These are phyloP conservation scores for Sphaeridia pumilis DNA, from an alignment of 2,888 invertebrate genomes.

Conservation along the genomic window DNA sequence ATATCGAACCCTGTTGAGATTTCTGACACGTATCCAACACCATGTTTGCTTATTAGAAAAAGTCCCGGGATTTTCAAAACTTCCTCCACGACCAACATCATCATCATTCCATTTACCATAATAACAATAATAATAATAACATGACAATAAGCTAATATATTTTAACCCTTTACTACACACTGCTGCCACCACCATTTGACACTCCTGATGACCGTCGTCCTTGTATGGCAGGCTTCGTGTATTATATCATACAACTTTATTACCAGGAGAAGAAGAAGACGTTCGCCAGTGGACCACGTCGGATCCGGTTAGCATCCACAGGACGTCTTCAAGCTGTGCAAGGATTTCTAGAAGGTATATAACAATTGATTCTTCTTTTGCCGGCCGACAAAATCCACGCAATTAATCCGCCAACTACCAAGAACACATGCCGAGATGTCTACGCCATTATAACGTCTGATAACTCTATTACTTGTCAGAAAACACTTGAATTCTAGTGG, in stretches of 20 bases:
- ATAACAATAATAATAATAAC: conserved; percentile 1
- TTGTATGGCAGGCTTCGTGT: background rate
- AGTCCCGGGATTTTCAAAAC: no score
- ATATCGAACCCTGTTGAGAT: conserved; percentile 1
- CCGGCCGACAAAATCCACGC: conserved; percentile 35
- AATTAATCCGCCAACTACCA: conserved; percentile 36
- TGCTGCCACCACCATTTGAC: no score
- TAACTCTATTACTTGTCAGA: conserved; percentile 36
- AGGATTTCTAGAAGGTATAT: conserved; percentile 19
- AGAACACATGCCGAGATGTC: conserved; percentile 34
- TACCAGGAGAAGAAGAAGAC: no score
- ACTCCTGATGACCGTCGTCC: background rate
- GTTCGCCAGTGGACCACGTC: background rate
- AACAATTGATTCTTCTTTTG: conserved; percentile 25
- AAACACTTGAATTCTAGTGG: no score
- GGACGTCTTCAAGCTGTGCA: conserved; percentile 8
- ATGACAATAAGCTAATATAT: conserved; percentile 3
- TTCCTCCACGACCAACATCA: background rate
- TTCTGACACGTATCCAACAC: conserved; percentile 2
- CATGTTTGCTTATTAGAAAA: background rate
- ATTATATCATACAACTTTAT: no score
- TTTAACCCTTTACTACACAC: no score
- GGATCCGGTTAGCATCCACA: conserved; percentile 15
- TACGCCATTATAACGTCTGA: conserved; percentile 36
- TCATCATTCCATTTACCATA: no score